Conservation (phyloP, 2,797 vertebrate species). For the Pangasius sanitwongsei region DNA sequence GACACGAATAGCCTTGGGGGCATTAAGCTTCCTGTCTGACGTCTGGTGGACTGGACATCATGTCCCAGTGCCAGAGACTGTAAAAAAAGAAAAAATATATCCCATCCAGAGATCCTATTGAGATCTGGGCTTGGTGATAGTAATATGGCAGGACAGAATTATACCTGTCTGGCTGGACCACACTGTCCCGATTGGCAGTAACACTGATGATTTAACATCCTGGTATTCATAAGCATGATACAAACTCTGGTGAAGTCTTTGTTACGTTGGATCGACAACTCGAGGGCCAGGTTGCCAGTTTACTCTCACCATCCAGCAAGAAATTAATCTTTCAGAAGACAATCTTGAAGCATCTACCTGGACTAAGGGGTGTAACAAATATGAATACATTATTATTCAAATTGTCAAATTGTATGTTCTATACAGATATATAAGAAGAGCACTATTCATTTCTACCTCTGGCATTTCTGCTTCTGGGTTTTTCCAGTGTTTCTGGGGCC, state of each 20-base stretch:
- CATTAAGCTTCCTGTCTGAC: constrained; percentile 72
- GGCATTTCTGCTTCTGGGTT: neutral
- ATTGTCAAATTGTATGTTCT: too few relatives aligned
- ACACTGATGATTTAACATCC: neutral
- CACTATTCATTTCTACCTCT: neutral
- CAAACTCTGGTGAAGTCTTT: neutral
- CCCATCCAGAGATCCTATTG: neutral
- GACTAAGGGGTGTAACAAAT: neutral
- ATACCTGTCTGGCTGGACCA: neutral
- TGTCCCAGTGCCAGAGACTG: neutral
- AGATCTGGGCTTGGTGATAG: neutral
- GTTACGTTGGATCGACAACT: neutral
- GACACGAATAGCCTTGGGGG: constrained; percentile 73
- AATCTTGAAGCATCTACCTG: neutral
- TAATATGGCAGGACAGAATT: neutral
- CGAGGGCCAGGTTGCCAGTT: neutral
- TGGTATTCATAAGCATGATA: neutral
- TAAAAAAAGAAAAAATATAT: too few relatives aligned
- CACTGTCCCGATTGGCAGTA: neutral
- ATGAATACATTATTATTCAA: neutral
- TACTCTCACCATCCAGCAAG: too few relatives aligned
- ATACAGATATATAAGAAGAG: neutral
- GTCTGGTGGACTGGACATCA: constrained; percentile 11
- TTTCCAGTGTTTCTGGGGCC: neutral
- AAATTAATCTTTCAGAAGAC: neutral